A percentile compares a stretch with the other conserved stretches of the same genome.
Evolutionary conservation across 2,797 vertebrate species (phyloP).

Genomic region (Kryptopterus vitreolus): DNA sequence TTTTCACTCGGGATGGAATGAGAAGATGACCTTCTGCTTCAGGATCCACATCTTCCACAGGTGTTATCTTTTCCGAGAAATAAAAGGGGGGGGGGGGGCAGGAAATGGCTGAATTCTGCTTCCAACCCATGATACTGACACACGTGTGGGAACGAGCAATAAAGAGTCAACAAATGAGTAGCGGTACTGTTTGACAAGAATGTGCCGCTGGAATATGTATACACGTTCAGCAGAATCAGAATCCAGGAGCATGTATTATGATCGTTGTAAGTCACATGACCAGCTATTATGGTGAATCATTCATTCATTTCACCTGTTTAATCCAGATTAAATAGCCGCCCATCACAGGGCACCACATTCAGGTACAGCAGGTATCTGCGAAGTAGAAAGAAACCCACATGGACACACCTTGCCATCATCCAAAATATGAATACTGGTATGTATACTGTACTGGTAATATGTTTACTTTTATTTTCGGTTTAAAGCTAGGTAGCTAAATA

Average conservation of each 20-base stretch:
- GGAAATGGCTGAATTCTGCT: constrained; percentile 19
- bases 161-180: neutral
- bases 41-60: constrained; percentile 15
- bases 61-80: constrained; percentile 40
- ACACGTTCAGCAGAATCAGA: neutral
- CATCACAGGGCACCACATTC: no score
- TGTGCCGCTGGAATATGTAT: neutral
- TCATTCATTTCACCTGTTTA: no score
- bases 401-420: neutral
- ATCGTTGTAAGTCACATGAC: no score
- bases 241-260: neutral
- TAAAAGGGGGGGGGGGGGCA: neutral
- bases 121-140: neutral
- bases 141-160: neutral
- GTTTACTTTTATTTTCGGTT: no score
- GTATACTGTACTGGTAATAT: no score
- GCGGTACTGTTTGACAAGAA: neutral
- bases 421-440: no score
- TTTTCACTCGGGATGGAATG: constrained; percentile 45
- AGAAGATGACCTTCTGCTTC: constrained; percentile 52
- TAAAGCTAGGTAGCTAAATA: neutral
- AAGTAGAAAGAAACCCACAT: no score
- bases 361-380: no score
- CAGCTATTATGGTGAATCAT: no score
- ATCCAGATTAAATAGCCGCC: no score